Evolutionary conservation across 2,797 vertebrate genomes (phyloP), one percentile per base, ranked within the genome.

Genomic region (Smutsia gigantea): DNA sequence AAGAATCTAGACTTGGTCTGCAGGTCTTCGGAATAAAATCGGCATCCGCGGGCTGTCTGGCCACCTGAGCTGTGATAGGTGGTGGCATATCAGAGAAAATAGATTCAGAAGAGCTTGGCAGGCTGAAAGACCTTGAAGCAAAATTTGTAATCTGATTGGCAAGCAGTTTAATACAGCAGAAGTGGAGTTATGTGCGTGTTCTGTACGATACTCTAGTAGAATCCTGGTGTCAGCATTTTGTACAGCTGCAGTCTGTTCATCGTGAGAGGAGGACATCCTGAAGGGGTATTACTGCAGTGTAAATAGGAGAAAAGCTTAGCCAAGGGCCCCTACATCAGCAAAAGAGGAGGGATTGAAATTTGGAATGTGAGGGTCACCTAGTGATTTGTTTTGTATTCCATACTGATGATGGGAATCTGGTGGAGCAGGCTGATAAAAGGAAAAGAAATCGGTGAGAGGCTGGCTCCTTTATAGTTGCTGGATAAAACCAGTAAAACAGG

Each of bases 231-330:
- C 74, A 68, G 69, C 31, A 53, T 63, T 69, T 57, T 25, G 34
- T 59, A 84, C 39, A 95, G 90, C 57, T 84, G 84, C 29, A 63
- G 19, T n/a, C 64, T 77, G 64, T 49, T 96, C 91, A 94, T 37
- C 93, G 78, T 63, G 57, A 7, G 68, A 84, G 12, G 14, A 34
- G 71, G 83, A 81, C 49, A 63, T 53, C 12, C 18, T 31, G 18
- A 74, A 84, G 42, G 15, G 21, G 55, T 49, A 55, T 34, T 66
- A 13, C 11, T 51, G 15, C 27, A 17, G 87, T n/a, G 42, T 39
- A 81, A 91, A 77, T 19, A 15, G 19, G 68, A 88, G 25, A 37
- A 83, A 72, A 1, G 46, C 23, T 57, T 39, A 77, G 46, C 42
- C 25, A 81, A 89, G 31, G 53, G 13, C n/a, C 15, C 7, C 10